phyloP scores from a whole-genome alignment of 1,140 invertebrate species.

The Meteorus sp. region DNA sequence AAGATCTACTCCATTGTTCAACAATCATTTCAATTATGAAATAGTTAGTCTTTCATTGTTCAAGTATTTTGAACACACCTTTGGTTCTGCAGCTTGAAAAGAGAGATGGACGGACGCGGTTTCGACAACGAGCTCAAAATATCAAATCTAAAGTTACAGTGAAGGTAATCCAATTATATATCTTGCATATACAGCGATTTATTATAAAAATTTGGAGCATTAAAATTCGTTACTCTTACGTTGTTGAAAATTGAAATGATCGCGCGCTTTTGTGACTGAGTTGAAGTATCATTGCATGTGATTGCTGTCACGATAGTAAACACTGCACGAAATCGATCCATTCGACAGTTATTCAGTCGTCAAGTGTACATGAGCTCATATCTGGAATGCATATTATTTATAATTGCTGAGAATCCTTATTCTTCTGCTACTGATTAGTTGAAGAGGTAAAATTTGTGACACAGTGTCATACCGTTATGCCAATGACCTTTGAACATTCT shows the following conservation, averaged over 20 bases:
- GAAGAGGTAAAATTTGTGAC: background rate
- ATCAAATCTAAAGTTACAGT: background rate
- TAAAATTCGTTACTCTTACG: background rate
- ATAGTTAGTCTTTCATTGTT: background rate
- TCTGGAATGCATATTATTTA: background rate
- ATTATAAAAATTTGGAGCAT: background rate
- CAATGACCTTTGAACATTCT: slow-evolving; percentile 35
- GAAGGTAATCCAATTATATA: background rate
- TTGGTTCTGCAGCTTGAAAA: slow-evolving; percentile 7
- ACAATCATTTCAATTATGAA: background rate
- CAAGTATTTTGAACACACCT: background rate
- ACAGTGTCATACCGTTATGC: slow-evolving; percentile 28
- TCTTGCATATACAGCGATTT: background rate
- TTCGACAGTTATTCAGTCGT: background rate
- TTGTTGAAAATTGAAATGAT: slow-evolving; percentile 15
- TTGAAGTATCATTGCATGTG: background rate
- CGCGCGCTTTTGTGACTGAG: slow-evolving; percentile 15
- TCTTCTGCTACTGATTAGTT: background rate
- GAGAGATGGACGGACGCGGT: background rate
- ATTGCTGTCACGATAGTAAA: background rate
- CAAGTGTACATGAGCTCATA: background rate
- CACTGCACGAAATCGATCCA: slow-evolving; percentile 6
- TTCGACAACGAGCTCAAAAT: background rate
- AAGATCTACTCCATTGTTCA: slow-evolving; percentile 5
- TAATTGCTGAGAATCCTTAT: too few relatives aligned